A percentile compares a stretch with the other conserved stretches of the same genome.
These are phyloP conservation scores for Neogobius melanostomus DNA, from an alignment of 2,113 vertebrate genomes.

Conservation along the genomic window DNA sequence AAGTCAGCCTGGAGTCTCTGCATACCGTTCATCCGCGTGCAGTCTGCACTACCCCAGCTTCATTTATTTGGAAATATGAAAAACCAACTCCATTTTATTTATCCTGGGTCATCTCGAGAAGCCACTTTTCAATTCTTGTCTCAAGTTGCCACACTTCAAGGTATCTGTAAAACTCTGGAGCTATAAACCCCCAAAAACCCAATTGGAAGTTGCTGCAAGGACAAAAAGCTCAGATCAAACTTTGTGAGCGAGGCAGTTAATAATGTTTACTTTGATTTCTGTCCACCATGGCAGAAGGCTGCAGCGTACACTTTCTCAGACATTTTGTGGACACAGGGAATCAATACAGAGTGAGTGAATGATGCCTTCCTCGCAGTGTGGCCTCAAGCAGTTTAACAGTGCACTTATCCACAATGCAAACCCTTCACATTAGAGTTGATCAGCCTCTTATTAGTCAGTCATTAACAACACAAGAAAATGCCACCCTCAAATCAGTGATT, in stretches of 20 bases:
- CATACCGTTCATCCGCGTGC: constrained; percentile 1
- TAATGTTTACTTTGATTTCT: constrained; percentile 53
- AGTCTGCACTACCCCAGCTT: constrained; percentile 16
- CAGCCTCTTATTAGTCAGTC: too few species aligned
- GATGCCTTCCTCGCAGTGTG: constrained; percentile 20
- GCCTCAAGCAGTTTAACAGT: background rate
- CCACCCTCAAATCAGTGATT: too few species aligned
- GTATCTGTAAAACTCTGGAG: constrained; percentile 16
- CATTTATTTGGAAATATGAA: constrained; percentile 27
- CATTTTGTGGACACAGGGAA: constrained; percentile 30
- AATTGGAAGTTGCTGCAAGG: constrained; percentile 16
- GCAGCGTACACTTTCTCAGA: constrained; percentile 21
- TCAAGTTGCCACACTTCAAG: constrained; percentile 16
- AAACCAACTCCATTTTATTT: background rate
- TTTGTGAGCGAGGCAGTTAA: constrained; percentile 34
- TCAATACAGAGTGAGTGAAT: constrained; percentile 21
- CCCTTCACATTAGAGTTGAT: too few species aligned
- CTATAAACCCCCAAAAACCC: constrained; percentile 12
- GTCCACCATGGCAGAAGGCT: constrained; percentile 16
- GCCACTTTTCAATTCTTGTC: background rate
- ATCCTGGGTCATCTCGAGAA: background rate
- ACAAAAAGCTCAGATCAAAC: constrained; percentile 32
- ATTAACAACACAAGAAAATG: too few species aligned
- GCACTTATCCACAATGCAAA: constrained; percentile 1
- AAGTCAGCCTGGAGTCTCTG: constrained; percentile 51